Conservation (phyloP, 2,888 invertebrate species). For the Clepsis dumicolana region DNA sequence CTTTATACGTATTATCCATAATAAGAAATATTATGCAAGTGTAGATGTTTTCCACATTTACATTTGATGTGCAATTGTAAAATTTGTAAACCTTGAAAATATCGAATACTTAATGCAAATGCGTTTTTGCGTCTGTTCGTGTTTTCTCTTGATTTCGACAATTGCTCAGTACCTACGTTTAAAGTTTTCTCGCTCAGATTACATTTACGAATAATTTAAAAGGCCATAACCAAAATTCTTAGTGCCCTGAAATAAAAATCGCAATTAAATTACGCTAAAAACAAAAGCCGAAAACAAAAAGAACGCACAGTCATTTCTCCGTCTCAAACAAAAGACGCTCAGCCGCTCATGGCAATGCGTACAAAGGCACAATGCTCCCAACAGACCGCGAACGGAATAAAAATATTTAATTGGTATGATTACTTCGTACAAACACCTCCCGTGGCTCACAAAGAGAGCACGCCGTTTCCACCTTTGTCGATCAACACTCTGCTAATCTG, state of each 20-base stretch:
- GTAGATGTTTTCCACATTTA: no score
- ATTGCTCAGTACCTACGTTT: no score
- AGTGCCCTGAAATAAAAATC: not conserved
- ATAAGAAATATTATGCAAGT: no score
- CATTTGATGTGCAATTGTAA: no score
- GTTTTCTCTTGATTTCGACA: no score
- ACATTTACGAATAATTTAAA: no score
- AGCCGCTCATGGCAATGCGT: slow-evolving; percentile 53
- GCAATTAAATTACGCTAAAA: slow-evolving; percentile 15
- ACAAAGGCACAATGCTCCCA: slow-evolving; percentile 68
- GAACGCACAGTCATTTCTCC: slow-evolving; percentile 45
- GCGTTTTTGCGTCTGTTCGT: no score
- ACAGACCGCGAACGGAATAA: slow-evolving; percentile 66
- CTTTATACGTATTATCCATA: no score
- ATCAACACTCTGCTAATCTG: slow-evolving; percentile 46
- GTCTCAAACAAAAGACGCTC: slow-evolving; percentile 69
- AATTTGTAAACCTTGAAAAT: no score
- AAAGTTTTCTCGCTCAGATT: no score
- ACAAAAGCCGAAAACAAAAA: slow-evolving; percentile 47
- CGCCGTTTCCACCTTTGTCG: slow-evolving; percentile 53
- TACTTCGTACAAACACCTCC: slow-evolving; percentile 79
- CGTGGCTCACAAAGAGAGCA: slow-evolving; percentile 58
- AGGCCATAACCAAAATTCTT: not conserved
- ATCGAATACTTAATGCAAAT: no score
- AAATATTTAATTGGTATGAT: slow-evolving; percentile 84